Conservation (phyloP, 64 coral and sea anemone genomes). For the Catalaphyllia jardinei region DNA sequence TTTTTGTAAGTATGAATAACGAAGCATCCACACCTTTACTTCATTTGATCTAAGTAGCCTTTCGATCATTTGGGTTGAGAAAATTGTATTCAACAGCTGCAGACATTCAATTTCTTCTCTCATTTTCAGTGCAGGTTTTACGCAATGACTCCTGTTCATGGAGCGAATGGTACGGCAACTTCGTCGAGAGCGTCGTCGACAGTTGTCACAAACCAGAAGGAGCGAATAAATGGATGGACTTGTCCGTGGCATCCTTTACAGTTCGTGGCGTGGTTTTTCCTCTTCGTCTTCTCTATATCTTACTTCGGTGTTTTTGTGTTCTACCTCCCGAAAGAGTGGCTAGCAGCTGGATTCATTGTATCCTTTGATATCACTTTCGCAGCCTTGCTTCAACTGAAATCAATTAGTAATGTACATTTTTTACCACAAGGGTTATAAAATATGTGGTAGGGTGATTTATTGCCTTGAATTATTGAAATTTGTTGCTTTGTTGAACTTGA, state of each 20-base stretch:
- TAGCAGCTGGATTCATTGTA: conserved; percentile 94
- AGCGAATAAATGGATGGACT: conserved; percentile 92
- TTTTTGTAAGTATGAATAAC: neutral
- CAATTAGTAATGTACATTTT: neutral
- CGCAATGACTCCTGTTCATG: conserved; percentile 60
- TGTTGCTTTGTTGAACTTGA: too few relatives aligned
- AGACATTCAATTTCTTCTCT: neutral
- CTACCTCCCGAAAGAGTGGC: conserved; percentile 82
- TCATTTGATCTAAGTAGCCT: neutral
- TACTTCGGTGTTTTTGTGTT: conserved; percentile 91
- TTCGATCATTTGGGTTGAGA: neutral
- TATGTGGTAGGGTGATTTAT: too few relatives aligned
- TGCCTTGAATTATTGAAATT: too few relatives aligned
- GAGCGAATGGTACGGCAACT: conserved; percentile 75
- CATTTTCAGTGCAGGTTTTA: neutral
- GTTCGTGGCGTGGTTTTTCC: conserved; percentile 95
- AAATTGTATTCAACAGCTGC: neutral
- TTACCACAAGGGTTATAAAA: neutral
- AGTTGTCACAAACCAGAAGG: conserved; percentile 58
- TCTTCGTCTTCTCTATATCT: conserved; percentile 75
- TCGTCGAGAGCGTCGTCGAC: conserved; percentile 69
- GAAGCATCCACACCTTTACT: neutral
- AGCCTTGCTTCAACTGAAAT: neutral
- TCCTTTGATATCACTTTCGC: conserved; percentile 61
- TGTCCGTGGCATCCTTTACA: conserved; percentile 94